Conservation (phyloP, 2,888 invertebrate species). For the Aproaerema taeniolella region DNA sequence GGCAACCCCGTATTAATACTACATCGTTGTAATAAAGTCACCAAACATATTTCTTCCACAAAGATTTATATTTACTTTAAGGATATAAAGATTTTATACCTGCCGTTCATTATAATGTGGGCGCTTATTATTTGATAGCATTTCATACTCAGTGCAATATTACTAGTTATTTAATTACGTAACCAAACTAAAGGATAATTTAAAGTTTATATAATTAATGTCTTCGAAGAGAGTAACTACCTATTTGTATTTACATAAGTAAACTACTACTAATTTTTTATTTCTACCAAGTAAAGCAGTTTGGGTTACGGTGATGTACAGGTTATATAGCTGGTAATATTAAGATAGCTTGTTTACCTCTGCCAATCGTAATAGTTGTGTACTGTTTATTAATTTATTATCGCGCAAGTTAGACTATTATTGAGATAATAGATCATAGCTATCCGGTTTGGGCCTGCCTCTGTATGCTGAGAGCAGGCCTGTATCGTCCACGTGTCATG, state of each 20-base stretch:
- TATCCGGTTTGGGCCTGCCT: conserved; percentile 54
- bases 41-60: conserved; percentile 68
- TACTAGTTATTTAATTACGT: conserved; percentile 79
- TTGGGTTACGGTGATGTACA: conserved; percentile 75
- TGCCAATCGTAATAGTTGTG: conserved; percentile 75
- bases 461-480: too few relatives aligned
- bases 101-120: conserved; percentile 63
- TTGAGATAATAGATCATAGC: conserved; percentile 71
- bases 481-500: background rate
- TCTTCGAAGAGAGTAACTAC: conserved; percentile 73
- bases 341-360: conserved; percentile 76
- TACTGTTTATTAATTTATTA: conserved; percentile 75
- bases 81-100: conserved; percentile 62
- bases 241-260: conserved; percentile 74
- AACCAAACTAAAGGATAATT: conserved; percentile 79
- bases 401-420: conserved; percentile 72
- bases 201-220: conserved; percentile 67
- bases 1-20: conserved; percentile 39
- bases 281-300: conserved; percentile 63
- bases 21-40: conserved; percentile 47
- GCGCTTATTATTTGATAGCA: conserved; percentile 77
- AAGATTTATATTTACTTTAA: conserved; percentile 75
- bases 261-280: conserved; percentile 61
- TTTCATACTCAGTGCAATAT: conserved; percentile 80
- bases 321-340: conserved; percentile 77